Evolutionary conservation across 2,113 vertebrate genomes (phyloP), one percentile per base, ranked within the genome.

Genomic region (Rhinichthys klamathensis): DNA sequence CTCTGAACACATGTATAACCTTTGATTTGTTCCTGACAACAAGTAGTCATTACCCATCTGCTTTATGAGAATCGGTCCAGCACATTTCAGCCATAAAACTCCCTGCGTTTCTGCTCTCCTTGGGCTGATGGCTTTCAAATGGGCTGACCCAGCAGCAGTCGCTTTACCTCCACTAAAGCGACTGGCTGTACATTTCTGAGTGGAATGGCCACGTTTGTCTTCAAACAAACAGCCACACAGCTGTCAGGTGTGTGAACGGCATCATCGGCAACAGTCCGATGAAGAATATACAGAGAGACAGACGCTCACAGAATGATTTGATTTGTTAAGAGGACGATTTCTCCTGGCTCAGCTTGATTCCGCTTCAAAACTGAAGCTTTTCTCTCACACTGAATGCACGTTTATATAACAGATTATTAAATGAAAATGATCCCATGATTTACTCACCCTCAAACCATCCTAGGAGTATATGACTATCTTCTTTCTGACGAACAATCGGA

Each of bases 21-120:
- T 95, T 92, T 92, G 93, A 92, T 92, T 92, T 89, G 88, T 88
- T 90, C 58, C 91, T 89, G 91, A 93, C 93, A 94, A 94, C 94
- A 94, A 94, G 92, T 78, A 90, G 93, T 92, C 91, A 94, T 95
- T 94, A 94, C 91, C 94, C 94, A 94, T 94, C 94, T 95, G 94
- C 91, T 94, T 91, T 91, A 91, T 92, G 92, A 92, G 92, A 90
- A 90, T 85, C 87, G 89, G 89, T 91, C 88, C 87, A 85, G 91
- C 91, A 87, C 88, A 85, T 84, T 82, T 72, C 32, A 89, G 80
- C 89, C 86, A 91, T 94, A 92, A 94, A 88, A 92, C 89, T 84
- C 67, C 65, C 84, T 70, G 89, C 80, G 90, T 88, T 84, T 84
- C 89, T 61, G 69, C 25, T 46, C 87, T 87, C 84, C 86, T 83